Evolutionary conservation across 2,797 vertebrate species (phyloP).

Genomic region (Xiphorhynchus erythropygius): DNA sequence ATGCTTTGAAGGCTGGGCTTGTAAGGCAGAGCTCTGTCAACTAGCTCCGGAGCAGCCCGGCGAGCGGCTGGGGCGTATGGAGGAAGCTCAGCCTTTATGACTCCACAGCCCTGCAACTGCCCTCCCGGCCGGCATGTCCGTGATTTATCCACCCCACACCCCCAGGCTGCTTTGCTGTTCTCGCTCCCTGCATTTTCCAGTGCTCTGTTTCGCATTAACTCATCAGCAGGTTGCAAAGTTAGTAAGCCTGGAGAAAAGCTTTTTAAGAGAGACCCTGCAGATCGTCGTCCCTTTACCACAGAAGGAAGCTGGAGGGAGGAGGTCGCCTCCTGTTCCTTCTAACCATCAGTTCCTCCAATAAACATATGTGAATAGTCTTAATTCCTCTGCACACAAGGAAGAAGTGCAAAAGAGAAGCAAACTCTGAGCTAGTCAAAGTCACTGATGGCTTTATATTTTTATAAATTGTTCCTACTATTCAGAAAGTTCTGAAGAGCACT

Average conservation of each 20-base stretch:
- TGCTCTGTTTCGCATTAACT: conserved; percentile 59
- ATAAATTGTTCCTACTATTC: background rate
- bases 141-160: conserved; percentile 18
- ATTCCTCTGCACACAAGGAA: background rate
- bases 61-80: background rate
- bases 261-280: conserved; percentile 51
- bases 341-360: background rate
- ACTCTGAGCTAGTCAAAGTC: background rate
- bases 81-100: conserved; percentile 22
- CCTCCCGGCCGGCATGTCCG: background rate
- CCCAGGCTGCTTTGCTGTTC: background rate
- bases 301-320: background rate
- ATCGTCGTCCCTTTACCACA: background rate
- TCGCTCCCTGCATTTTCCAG: background rate
- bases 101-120: background rate
- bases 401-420: background rate
- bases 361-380: background rate
- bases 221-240: conserved; percentile 45
- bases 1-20: conserved; percentile 58
- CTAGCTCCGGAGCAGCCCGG: background rate
- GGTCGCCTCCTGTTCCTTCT: background rate
- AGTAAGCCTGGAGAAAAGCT: background rate
- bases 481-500: background rate
- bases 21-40: conserved; percentile 34
- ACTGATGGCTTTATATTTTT: background rate